phyloP scores from a whole-genome alignment of 2,113 vertebrate genomes.

The Podarcis cretensis region DNA sequence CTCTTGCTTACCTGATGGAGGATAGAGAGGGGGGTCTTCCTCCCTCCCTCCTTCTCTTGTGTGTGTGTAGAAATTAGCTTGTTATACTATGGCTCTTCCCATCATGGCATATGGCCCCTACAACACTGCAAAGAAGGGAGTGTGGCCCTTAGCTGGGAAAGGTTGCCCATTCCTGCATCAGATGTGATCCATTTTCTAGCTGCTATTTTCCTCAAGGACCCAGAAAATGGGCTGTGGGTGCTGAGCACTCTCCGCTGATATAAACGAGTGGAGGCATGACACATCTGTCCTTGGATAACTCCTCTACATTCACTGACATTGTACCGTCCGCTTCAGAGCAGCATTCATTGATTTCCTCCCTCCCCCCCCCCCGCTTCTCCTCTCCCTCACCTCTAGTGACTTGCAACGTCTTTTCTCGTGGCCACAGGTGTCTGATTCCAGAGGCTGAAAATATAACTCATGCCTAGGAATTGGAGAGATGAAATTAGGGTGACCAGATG shows the following conservation, averaged over 20 bases:
- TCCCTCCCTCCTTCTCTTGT: too few relatives aligned
- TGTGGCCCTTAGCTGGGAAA: too few relatives aligned
- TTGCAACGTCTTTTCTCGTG: background rate
- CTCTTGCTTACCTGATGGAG: too few relatives aligned
- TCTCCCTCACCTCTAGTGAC: background rate
- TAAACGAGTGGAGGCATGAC: background rate
- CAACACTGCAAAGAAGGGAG: too few relatives aligned
- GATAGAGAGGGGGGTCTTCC: too few relatives aligned
- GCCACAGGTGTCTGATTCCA: background rate
- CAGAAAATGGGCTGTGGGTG: background rate
- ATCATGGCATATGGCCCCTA: too few relatives aligned
- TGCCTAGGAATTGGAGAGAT: background rate
- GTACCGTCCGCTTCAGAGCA: background rate
- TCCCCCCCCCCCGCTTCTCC: background rate
- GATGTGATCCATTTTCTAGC: too few relatives aligned
- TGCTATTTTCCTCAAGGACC: too few relatives aligned
- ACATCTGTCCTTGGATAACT: conserved; percentile 11
- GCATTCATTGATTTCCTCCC: conserved; percentile 11
- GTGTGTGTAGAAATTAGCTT: too few relatives aligned
- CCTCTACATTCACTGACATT: background rate
- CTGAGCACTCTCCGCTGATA: background rate
- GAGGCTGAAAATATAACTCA: conserved; percentile 9
- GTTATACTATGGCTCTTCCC: too few relatives aligned
- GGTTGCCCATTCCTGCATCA: too few relatives aligned
- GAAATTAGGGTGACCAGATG: background rate